Conservation (phyloP, 2,113 vertebrate species). For the Ifrita kowaldi region DNA sequence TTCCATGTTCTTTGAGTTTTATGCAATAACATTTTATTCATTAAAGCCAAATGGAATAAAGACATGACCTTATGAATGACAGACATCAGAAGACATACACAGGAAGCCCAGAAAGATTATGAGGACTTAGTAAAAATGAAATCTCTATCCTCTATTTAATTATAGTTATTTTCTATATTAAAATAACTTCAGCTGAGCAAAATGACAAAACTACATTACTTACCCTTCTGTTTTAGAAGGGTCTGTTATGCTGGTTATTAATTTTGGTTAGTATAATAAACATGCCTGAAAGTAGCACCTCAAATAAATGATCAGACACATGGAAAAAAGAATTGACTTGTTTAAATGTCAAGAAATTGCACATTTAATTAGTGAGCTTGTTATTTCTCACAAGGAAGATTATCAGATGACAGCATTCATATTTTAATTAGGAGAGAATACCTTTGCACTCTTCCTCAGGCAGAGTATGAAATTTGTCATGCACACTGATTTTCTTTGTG, state of each 20-base stretch:
- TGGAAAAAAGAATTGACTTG: background rate
- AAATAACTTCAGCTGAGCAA: background rate
- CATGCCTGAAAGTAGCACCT: constrained; percentile 27
- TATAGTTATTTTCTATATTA: background rate
- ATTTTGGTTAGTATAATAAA: constrained; percentile 38
- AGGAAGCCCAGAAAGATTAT: background rate
- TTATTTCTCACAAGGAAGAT: constrained; percentile 48
- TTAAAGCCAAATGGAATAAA: background rate
- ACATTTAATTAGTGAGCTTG: constrained; percentile 56
- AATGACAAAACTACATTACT: background rate
- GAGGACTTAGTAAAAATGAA: background rate
- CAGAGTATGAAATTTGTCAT: background rate
- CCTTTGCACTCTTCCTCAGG: constrained; percentile 34
- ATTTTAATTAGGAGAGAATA: constrained; percentile 62
- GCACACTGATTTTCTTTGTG: background rate
- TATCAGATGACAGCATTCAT: constrained; percentile 56
- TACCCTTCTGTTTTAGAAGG: background rate
- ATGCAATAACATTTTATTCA: background rate
- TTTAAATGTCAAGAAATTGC: constrained; percentile 58
- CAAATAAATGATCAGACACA: constrained; percentile 26
- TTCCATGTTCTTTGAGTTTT: background rate
- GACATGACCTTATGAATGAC: background rate
- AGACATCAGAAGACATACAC: background rate
- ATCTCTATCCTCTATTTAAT: background rate
- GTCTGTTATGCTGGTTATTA: constrained; percentile 22